phyloP scores from a whole-genome alignment of 30 jellyfish, hydroid and myxozoan genomes.

The Aurelia sp. region DNA sequence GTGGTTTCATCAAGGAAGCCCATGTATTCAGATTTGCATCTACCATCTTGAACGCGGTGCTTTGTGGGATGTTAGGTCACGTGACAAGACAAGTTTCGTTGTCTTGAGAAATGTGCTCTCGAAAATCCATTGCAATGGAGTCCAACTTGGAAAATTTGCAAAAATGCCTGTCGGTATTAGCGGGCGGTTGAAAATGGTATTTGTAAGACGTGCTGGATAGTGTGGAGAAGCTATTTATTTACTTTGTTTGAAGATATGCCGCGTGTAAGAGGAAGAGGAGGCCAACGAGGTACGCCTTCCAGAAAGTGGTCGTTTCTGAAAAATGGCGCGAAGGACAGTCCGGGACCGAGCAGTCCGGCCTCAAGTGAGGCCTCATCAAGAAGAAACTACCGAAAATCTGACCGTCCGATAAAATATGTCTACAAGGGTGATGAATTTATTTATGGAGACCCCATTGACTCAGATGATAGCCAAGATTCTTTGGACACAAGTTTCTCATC shows the following conservation, averaged over 20 bases:
- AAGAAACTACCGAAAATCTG: slow-evolving; percentile 53
- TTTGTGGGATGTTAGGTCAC: slow-evolving; percentile 87
- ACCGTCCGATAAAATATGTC: slow-evolving; percentile 40
- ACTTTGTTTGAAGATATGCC: slow-evolving; percentile 27
- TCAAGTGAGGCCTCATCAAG: slow-evolving; percentile 75
- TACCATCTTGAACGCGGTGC: slow-evolving; percentile 23
- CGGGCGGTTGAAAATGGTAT: slow-evolving; percentile 28
- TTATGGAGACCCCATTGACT: slow-evolving; percentile 45
- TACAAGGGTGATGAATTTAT: slow-evolving; percentile 56
- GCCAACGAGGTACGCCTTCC: slow-evolving; percentile 52
- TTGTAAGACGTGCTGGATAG: slow-evolving; percentile 3
- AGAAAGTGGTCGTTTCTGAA: slow-evolving; percentile 52
- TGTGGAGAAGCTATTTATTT: slow-evolving; percentile 12
- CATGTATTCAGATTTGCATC: neutral
- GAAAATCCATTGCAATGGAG: slow-evolving; percentile 62
- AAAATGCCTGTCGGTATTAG: slow-evolving; percentile 2
- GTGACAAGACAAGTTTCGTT: slow-evolving; percentile 67
- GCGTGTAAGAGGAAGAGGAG: slow-evolving; percentile 78
- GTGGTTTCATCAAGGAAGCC: too few relatives aligned
- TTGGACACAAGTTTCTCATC: slow-evolving; percentile 60
- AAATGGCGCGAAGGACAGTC: slow-evolving; percentile 87
- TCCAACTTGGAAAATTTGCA: slow-evolving; percentile 45
- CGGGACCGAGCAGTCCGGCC: slow-evolving; percentile 84
- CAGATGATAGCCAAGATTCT: slow-evolving; percentile 77
- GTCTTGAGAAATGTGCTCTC: slow-evolving; percentile 74